Percentiles rank a stretch among this genome's conserved stretches.
Conservation (phyloP, 1,140 invertebrate species). For the Cyrtorhinus lividipennis region DNA sequence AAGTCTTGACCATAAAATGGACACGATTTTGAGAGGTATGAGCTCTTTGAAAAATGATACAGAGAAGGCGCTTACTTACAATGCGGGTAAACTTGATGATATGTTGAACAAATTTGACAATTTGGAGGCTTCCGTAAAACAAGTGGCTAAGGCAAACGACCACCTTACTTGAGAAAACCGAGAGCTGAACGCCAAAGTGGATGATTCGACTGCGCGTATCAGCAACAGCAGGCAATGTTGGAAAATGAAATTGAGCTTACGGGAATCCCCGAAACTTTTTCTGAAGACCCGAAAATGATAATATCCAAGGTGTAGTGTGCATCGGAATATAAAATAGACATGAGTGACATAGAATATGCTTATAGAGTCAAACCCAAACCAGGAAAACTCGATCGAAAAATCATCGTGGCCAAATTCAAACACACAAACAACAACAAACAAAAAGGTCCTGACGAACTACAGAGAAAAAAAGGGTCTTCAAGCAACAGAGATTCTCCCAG, state of each 20-base stretch:
- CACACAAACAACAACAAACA: background rate
- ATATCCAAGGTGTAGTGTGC: background rate
- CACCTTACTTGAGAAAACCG: background rate
- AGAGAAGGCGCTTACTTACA: background rate
- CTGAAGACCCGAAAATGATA: background rate
- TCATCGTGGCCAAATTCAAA: background rate
- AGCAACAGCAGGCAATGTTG: background rate
- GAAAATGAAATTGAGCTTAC: background rate
- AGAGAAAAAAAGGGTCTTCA: slow-evolving; percentile 10
- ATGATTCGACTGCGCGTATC: background rate
- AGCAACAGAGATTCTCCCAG: background rate
- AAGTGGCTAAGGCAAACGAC: background rate
- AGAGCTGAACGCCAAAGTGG: slow-evolving; percentile 2
- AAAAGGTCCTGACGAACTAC: background rate
- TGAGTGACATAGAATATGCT: background rate
- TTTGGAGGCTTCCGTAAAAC: background rate
- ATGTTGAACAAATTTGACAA: background rate
- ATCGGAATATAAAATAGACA: background rate
- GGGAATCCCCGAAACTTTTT: background rate
- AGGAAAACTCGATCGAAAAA: background rate
- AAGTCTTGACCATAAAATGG: background rate
- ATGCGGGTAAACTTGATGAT: slow-evolving; percentile 1
- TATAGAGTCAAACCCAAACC: slow-evolving; percentile 5
- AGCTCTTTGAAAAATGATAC: background rate
- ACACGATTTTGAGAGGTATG: background rate